Conservation (phyloP, 35 echinoderm and acorn worm genomes). For the Heliocidaris tuberculata region DNA sequence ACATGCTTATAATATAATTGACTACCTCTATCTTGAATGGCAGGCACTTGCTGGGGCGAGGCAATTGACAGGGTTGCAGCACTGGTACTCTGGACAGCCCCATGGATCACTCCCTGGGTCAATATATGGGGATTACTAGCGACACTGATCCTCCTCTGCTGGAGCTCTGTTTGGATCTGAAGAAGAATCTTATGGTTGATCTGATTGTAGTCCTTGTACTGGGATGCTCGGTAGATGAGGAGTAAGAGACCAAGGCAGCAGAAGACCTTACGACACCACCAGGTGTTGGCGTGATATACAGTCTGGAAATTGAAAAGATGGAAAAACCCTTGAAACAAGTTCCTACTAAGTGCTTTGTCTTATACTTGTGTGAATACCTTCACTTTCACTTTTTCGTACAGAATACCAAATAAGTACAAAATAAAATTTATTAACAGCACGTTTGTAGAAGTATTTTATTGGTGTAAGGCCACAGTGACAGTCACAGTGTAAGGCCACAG, state of each 20-base stretch:
- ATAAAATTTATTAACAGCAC: too few relatives aligned
- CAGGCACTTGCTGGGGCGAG: background rate
- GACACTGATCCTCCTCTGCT: conserved; percentile 1
- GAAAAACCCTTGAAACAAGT: background rate
- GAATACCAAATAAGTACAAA: too few relatives aligned
- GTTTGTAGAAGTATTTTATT: too few relatives aligned
- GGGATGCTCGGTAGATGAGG: conserved; percentile 34
- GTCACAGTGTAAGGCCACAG: too few relatives aligned
- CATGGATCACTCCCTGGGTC: background rate
- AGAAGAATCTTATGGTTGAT: conserved; percentile 76
- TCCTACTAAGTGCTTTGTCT: background rate
- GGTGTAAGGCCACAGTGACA: too few relatives aligned
- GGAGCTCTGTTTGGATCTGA: conserved; percentile 69
- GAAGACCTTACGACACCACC: conserved; percentile 79
- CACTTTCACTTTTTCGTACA: background rate
- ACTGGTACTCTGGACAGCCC: background rate
- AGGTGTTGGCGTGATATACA: conserved; percentile 64
- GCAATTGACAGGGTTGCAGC: conserved; percentile 19
- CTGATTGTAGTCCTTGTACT: conserved; percentile 72
- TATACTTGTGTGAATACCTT: background rate
- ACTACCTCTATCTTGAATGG: background rate
- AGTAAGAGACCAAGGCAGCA: conserved; percentile 48
- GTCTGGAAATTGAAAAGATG: conserved; percentile 48
- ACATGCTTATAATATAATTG: background rate
- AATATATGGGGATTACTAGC: background rate